A percentile compares a stretch with the other conserved stretches of the same genome.
These are phyloP conservation scores for Venusia cambrica DNA, from an alignment of 2,888 invertebrate species.

Conservation along the genomic window DNA sequence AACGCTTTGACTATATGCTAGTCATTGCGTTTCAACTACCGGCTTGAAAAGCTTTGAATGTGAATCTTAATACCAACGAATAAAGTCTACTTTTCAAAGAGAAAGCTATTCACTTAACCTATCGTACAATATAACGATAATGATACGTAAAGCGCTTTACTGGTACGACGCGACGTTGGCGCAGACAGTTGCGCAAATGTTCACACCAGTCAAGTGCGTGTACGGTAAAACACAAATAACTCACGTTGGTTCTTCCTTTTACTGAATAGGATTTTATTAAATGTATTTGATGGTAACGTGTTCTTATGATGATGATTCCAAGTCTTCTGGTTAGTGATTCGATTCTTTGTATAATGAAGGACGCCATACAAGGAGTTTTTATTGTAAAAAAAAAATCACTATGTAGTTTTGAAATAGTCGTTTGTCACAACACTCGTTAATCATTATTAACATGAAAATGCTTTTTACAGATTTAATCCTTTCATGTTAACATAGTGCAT, in stretches of 20 bases:
- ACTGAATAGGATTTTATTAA: slow-evolving; percentile 39
- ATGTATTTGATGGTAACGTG: slow-evolving; percentile 38
- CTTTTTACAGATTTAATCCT: slow-evolving; percentile 15
- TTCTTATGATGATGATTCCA: slow-evolving; percentile 67
- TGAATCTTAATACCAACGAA: slow-evolving; percentile 8
- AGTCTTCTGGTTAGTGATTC: slow-evolving; percentile 65
- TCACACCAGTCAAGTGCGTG: no score
- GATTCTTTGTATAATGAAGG: slow-evolving; percentile 19
- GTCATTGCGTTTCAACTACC: slow-evolving; percentile 39
- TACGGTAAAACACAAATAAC: slow-evolving; percentile 39
- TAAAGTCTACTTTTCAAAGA: slow-evolving; percentile 7
- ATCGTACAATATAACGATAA: slow-evolving; percentile 49
- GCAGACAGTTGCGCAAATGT: no score
- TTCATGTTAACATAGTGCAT: slow-evolving; percentile 7
- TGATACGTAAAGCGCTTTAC: no score
- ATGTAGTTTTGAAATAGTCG: slow-evolving; percentile 9
- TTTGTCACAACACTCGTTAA: slow-evolving; percentile 11
- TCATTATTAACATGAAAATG: slow-evolving; percentile 4
- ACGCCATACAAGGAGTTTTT: slow-evolving; percentile 11
- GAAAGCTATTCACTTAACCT: slow-evolving; percentile 26
- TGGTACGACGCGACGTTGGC: no score
- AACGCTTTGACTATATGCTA: slow-evolving; percentile 50
- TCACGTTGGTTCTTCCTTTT: slow-evolving; percentile 46
- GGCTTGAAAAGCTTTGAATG: slow-evolving; percentile 10
- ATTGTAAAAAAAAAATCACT: slow-evolving; percentile 12